Conservation (phyloP, 2,888 invertebrate species). For the Coleophora flavipennella region DNA sequence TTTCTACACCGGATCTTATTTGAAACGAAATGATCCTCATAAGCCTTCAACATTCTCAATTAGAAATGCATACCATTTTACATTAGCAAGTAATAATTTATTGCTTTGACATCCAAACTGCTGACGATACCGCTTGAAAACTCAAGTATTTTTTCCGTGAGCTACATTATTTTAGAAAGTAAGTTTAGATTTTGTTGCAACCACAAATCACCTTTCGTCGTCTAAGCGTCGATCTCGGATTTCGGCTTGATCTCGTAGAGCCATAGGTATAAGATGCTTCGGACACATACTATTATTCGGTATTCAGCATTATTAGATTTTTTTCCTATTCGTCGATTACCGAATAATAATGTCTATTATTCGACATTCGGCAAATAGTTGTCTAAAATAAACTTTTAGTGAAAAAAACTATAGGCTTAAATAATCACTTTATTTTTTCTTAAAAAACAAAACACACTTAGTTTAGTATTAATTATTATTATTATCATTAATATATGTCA, state of each 20-base stretch:
- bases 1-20: constrained; percentile 42
- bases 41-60: constrained; percentile 7
- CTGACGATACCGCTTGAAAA: background rate
- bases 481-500: too few species aligned
- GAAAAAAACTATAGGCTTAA: too few species aligned
- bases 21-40: constrained; percentile 24
- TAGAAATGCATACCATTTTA: constrained; percentile 12
- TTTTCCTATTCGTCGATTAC: too few species aligned
- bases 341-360: too few species aligned
- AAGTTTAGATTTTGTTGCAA: constrained; percentile 1
- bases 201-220: background rate
- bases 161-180: constrained; percentile 12
- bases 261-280: too few species aligned
- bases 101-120: constrained; percentile 15
- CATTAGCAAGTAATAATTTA: constrained; percentile 14
- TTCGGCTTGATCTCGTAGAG: background rate
- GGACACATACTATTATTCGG: too few species aligned
- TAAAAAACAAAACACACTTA: too few species aligned
- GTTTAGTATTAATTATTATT: too few species aligned
- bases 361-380: too few species aligned
- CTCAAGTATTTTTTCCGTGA: constrained; percentile 6
- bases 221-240: background rate
- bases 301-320: too few species aligned
- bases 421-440: too few species aligned
- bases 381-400: too few species aligned